Conservation (phyloP, 2,113 vertebrate genomes). For the Cyanoderma ruficeps region DNA sequence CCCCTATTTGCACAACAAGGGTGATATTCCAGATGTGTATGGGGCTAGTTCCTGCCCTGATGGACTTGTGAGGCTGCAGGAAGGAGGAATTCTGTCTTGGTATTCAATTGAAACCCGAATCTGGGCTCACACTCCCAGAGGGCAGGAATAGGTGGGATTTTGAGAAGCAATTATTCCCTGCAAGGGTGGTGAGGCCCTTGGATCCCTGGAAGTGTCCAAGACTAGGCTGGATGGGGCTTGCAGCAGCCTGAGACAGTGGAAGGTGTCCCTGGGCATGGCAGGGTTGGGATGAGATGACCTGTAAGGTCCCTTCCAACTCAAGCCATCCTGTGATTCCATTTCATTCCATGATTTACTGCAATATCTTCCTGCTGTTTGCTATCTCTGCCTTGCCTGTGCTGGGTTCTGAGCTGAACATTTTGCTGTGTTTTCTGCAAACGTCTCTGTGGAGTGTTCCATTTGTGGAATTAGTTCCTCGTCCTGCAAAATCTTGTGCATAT, state of each 20-base stretch:
- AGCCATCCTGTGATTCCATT: too few relatives aligned
- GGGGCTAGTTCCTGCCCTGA: background rate
- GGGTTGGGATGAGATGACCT: accelerated
- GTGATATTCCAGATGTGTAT: background rate
- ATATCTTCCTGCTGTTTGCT: background rate
- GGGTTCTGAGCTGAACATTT: background rate
- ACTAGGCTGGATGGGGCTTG: accelerated
- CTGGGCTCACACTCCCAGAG: background rate
- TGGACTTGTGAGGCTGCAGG: background rate
- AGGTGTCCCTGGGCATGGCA: background rate
- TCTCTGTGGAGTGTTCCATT: background rate
- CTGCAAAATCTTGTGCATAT: background rate
- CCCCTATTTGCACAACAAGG: accelerated
- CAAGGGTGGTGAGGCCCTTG: accelerated
- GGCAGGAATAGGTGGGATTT: accelerated
- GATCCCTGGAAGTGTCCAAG: background rate
- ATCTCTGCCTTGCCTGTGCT: background rate
- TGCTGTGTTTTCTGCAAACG: background rate
- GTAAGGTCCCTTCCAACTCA: background rate
- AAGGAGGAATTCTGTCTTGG: background rate
- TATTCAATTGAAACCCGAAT: background rate
- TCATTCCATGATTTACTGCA: background rate
- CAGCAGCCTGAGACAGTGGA: accelerated
- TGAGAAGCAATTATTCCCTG: accelerated
- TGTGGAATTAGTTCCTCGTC: background rate